phyloP scores from a whole-genome alignment of 2,797 vertebrate genomes.

The Craterocephalus amniculus region DNA sequence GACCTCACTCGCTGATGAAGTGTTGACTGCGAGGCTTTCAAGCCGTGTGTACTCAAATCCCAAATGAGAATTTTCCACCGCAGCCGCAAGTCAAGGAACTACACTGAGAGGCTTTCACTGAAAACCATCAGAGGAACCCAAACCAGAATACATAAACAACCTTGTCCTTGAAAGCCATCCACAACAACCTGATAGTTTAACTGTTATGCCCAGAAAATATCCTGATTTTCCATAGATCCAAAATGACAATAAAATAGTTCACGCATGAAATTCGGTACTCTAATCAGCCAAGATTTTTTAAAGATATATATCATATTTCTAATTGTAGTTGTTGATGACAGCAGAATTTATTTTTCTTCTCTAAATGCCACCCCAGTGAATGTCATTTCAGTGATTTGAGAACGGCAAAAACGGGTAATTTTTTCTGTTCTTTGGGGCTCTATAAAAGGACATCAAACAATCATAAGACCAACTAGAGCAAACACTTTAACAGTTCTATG shows the following conservation, averaged over 20 bases:
- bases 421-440: background rate
- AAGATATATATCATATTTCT: background rate
- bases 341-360: background rate
- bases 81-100: constrained; percentile 60
- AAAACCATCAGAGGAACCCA: constrained; percentile 61
- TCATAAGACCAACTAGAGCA: constrained; percentile 35
- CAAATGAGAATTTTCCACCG: constrained; percentile 79
- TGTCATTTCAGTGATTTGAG: constrained; percentile 11
- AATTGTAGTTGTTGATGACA: background rate
- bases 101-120: constrained; percentile 70
- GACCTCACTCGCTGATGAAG: constrained; percentile 78
- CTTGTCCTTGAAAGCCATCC: constrained; percentile 53
- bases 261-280: background rate
- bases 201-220: constrained; percentile 10
- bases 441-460: constrained; percentile 20
- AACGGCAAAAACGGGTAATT: background rate
- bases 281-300: background rate
- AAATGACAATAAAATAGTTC: background rate
- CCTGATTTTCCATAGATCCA: background rate
- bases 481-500: constrained; percentile 31
- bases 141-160: constrained; percentile 72
- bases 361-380: constrained; percentile 1
- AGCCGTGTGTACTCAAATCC: constrained; percentile 67
- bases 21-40: constrained; percentile 80
- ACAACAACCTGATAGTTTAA: constrained; percentile 48